Evolutionary conservation across 2,797 vertebrate species (phyloP).

Genomic region (Champsocephalus esox): DNA sequence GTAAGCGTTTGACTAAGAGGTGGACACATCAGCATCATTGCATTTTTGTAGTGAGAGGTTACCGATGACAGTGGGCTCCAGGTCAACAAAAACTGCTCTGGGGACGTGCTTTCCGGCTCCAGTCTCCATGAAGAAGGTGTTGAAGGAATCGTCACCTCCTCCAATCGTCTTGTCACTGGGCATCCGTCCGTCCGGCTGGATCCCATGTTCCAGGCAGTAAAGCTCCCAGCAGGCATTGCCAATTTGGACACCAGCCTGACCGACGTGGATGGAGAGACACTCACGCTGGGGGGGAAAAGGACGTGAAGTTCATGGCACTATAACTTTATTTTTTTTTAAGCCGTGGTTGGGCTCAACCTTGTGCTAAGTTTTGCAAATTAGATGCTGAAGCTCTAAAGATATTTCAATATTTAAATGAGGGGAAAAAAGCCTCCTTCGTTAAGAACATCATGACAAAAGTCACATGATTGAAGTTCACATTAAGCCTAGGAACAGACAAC

Average conservation of each 20-base stretch:
- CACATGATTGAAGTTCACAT: neutral
- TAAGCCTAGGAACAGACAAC: neutral
- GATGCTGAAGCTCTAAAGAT: neutral
- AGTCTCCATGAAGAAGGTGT: constrained; percentile 78
- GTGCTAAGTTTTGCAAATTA: neutral
- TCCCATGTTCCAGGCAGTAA: constrained; percentile 21
- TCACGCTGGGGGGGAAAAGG: constrained; percentile 52
- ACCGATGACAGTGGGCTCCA: constrained; percentile 74
- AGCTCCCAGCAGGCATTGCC: constrained; percentile 77
- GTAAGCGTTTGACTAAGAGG: neutral
- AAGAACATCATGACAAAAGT: constrained; percentile 1
- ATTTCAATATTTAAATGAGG: neutral
- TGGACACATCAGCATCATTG: neutral
- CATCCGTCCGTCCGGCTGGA: constrained; percentile 75
- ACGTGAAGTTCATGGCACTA: too few species aligned
- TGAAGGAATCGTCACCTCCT: constrained; percentile 73
- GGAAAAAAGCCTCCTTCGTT: neutral
- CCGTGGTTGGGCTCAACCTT: neutral
- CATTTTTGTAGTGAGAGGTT: neutral
- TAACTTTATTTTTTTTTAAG: too few species aligned
- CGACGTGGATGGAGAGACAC: constrained; percentile 71
- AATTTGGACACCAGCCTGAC: constrained; percentile 76
- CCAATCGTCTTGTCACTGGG: constrained; percentile 70
- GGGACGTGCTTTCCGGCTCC: constrained; percentile 72
- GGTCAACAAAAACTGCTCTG: constrained; percentile 67